phyloP scores from a whole-genome alignment of 2,113 vertebrate species.

The Oenanthe melanoleuca region DNA sequence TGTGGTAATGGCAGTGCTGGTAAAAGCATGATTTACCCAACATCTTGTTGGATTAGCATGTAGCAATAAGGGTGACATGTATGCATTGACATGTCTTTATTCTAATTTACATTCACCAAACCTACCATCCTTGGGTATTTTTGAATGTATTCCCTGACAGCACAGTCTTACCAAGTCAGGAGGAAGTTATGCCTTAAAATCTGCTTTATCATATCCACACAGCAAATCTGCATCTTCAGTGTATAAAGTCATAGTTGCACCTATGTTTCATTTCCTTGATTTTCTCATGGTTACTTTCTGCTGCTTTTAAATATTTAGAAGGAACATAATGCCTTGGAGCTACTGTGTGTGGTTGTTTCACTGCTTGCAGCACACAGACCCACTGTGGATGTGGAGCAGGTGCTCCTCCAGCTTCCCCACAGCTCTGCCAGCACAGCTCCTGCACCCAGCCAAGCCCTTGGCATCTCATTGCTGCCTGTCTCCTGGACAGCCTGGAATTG shows the following conservation, averaged over 20 bases:
- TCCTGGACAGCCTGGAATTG: neutral
- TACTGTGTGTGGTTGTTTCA: neutral
- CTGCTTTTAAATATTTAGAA: neutral
- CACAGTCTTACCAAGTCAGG: neutral
- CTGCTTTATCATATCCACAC: neutral
- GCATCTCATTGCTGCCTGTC: neutral
- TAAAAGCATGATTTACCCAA: neutral
- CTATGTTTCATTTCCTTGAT: neutral
- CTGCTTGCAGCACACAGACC: neutral
- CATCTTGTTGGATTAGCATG: neutral
- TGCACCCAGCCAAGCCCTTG: neutral
- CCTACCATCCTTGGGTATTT: neutral
- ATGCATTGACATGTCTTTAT: neutral
- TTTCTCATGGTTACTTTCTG: neutral
- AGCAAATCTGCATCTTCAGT: neutral
- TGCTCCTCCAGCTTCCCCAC: neutral
- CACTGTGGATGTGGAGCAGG: slow-evolving; percentile 2
- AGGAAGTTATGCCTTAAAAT: neutral
- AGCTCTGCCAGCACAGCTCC: neutral
- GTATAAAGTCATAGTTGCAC: neutral
- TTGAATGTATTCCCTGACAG: neutral
- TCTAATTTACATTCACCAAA: neutral
- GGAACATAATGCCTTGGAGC: neutral
- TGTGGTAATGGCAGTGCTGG: neutral
- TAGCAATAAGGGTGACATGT: neutral